Evolutionary conservation across 2,888 invertebrate species (phyloP).

Genomic region (Chloroclysta siterata): DNA sequence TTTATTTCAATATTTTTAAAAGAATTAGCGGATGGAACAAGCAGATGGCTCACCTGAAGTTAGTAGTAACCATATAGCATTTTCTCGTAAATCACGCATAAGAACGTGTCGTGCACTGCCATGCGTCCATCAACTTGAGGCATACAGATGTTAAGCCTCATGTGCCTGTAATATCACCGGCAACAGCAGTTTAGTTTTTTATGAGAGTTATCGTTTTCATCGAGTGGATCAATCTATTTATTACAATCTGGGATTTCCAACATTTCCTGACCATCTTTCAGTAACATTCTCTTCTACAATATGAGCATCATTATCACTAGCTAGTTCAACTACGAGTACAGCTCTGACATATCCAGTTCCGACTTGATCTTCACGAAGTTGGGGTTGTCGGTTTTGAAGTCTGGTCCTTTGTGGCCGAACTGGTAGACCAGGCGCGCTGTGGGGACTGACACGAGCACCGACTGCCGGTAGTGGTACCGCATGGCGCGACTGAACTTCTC

Average conservation of each 20-base stretch:
- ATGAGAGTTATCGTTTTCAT: not conserved
- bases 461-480: conserved; percentile 93
- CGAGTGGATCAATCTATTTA: conserved; percentile 1
- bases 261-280: conserved; percentile 34
- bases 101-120: no score
- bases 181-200: no score
- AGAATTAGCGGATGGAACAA: no score
- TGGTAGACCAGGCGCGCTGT: conserved; percentile 92
- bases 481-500: conserved; percentile 96
- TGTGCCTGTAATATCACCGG: no score
- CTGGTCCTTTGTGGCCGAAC: conserved; percentile 92
- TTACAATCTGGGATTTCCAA: conserved; percentile 10
- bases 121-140: no score
- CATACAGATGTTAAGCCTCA: no score
- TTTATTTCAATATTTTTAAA: no score
- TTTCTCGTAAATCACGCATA: no score
- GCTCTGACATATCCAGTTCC: conserved; percentile 63
- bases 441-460: conserved; percentile 90
- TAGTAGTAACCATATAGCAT: no score
- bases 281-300: conserved; percentile 46
- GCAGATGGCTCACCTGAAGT: no score
- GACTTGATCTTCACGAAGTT: conserved; percentile 75
- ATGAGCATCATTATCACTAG: conserved; percentile 44
- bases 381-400: conserved; percentile 89
- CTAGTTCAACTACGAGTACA: conserved; percentile 64